These are phyloP conservation scores for Helicorthomorpha holstii DNA, from an alignment of 1,140 invertebrate genomes.

Conservation along the genomic window DNA sequence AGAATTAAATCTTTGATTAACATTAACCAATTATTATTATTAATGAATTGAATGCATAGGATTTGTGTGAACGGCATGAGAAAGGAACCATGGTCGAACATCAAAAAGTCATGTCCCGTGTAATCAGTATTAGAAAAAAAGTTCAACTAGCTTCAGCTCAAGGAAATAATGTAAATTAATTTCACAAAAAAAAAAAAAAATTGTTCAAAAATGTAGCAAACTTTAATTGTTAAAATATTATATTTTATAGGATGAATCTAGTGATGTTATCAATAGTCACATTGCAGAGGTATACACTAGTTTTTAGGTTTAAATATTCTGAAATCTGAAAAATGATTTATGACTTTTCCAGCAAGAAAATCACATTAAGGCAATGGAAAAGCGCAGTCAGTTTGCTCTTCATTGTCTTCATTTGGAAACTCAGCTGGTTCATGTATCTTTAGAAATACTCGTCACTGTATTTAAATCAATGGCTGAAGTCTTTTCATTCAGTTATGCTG, in stretches of 20 bases:
- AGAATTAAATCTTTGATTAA: too few relatives aligned
- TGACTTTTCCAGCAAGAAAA: conserved; percentile 36
- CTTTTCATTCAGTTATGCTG: conserved; percentile 39
- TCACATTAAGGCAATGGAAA: conserved; percentile 48
- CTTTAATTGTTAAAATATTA: background rate
- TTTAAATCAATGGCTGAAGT: conserved; percentile 40
- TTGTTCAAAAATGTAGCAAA: background rate
- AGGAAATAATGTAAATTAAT: conserved; percentile 17
- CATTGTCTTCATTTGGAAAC: conserved; percentile 56
- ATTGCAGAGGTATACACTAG: conserved; percentile 34
- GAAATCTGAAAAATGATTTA: background rate
- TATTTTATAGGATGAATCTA: conserved; percentile 36
- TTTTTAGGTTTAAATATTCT: background rate
- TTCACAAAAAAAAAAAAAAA: background rate
- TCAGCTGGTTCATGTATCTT: conserved; percentile 46
- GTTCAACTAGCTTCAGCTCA: conserved; percentile 45
- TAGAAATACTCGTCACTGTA: conserved; percentile 44
- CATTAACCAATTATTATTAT: too few relatives aligned
- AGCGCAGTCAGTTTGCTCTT: conserved; percentile 47
- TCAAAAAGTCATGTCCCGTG: conserved; percentile 45
- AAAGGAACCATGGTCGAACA: conserved; percentile 48
- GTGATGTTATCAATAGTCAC: conserved; percentile 45
- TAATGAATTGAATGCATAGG: too few relatives aligned
- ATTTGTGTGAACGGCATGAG: conserved; percentile 50
- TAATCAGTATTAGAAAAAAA: conserved; percentile 49